Base-by-base conservation (phyloP, 2,888 invertebrate genomes). In the Stenolophus ochropezus region DNA sequence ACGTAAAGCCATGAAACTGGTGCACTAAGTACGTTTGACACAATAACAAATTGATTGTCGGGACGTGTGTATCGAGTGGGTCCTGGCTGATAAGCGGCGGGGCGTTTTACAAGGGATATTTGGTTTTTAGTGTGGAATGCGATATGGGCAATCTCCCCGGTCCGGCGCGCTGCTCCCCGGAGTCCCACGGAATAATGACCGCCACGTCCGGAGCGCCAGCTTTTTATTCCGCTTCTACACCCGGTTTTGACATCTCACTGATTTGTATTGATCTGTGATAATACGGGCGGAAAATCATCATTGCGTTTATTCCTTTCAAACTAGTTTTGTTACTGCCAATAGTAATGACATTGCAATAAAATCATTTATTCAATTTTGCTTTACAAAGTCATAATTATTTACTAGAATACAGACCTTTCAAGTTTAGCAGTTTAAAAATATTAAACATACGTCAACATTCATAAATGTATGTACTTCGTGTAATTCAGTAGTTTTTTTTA, bases 21-120 rank as follows among this genome's bases (percentile, higher is more conserved):
- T n/a, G n/a, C n/a, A n/a, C n/a, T n/a, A n/a, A n/a, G n/a, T n/a
- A n/a, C n/a, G n/a, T n/a, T n/a, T 42, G 33, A 42, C 33, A 8
- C 11, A 11, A 42, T 42, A 42, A 42, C 4, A 42, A 3, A 42
- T 51, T 51, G 51, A 51, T 51, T 51, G 14, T 51, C 4, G 0
- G 18, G 11, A n/a, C 14, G 14, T 16, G 51, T 51, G 51, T n/a
- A 51, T 14, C 14, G 16, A 11, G 23, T 61, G 5, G 23, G n/a
- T 33, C 65, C 65, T 6, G 6, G 18, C 65, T 69, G 65, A 14
- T 16, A 33, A 18, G 27, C 33, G 14, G 3, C 21, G 47, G 73
- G 20, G 27, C 73, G 49, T 73, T 73, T 71, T 49, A 73, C 73
- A 73, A 47, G 73, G 73, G 73, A 73, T 73, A 73, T 73, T 73